Percentiles rank a stretch among this genome's conserved stretches.
These are phyloP conservation scores for Pongo pygmaeus DNA, from an alignment of 2,113 vertebrate genomes.

Conservation along the genomic window DNA sequence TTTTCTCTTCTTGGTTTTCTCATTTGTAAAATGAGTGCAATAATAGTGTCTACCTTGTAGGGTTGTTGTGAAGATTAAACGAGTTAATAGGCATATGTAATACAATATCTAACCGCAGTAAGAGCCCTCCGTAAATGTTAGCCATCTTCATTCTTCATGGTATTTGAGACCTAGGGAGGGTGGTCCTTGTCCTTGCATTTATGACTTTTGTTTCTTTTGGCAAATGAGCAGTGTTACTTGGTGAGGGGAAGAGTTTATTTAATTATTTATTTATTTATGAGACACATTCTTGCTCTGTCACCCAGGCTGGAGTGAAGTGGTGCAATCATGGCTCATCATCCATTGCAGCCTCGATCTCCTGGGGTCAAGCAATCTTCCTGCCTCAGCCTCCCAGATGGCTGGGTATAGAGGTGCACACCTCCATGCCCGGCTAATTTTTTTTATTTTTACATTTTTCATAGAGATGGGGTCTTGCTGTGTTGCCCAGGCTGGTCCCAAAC, in stretches of 20 bases:
- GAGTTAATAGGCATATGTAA: not conserved
- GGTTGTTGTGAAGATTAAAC: not conserved
- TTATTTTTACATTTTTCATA: too few relatives aligned
- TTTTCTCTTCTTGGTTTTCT: not conserved
- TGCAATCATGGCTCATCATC: not conserved
- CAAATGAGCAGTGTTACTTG: not conserved
- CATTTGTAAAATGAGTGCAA: not conserved
- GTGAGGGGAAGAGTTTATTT: not conserved
- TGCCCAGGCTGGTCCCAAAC: too few relatives aligned
- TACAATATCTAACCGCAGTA: not conserved
- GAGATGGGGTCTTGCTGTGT: too few relatives aligned
- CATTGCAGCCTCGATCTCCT: not conserved
- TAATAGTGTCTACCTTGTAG: not conserved
- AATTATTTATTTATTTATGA: not conserved
- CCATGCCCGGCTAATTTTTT: not conserved
- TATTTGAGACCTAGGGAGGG: not conserved
- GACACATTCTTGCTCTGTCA: not conserved
- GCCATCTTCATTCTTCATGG: not conserved
- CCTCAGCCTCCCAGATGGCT: not conserved
- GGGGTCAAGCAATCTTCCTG: not conserved
- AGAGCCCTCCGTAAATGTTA: fast-evolving
- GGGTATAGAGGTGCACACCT: not conserved
- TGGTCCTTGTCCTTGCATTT: not conserved
- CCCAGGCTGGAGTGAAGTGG: not conserved
- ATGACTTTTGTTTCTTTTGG: not conserved